These are phyloP conservation scores for Cydia splendana DNA, from an alignment of 1,140 invertebrate genomes.

Conservation along the genomic window DNA sequence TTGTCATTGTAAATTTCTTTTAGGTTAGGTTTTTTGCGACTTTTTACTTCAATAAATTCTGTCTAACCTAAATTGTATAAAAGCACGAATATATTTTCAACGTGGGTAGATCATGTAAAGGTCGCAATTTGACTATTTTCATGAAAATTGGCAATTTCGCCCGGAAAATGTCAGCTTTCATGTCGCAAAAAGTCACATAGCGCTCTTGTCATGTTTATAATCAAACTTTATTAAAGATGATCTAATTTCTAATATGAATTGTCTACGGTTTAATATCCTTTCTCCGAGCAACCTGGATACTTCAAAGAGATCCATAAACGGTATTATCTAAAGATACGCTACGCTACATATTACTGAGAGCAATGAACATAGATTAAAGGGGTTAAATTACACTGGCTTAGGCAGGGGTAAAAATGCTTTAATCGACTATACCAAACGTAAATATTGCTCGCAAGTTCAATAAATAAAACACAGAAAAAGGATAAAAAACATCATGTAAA, in stretches of 20 bases:
- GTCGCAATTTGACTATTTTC: not conserved
- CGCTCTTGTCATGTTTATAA: not conserved
- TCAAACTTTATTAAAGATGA: not conserved
- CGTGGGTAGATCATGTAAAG: not conserved
- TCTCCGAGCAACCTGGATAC: not conserved
- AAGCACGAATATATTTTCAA: no score
- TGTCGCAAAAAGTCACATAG: not conserved
- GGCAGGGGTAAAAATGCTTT: slow-evolving; percentile 10
- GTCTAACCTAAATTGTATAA: no score
- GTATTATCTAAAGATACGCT: not conserved
- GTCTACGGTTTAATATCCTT: not conserved
- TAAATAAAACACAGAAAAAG: slow-evolving; percentile 32
- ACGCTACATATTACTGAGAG: not conserved
- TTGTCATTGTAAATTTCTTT: no score
- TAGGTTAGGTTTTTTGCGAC: no score
- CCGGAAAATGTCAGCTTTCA: not conserved
- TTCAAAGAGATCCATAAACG: not conserved
- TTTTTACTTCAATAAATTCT: no score
- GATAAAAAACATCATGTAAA: slow-evolving; percentile 29
- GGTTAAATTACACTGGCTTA: slow-evolving; percentile 10
- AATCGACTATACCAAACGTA: slow-evolving; percentile 17
- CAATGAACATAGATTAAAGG: slow-evolving; percentile 20
- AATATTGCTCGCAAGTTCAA: slow-evolving; percentile 31
- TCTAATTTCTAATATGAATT: not conserved
- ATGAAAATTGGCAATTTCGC: not conserved